Evolutionary conservation across 2,797 vertebrate genomes (phyloP).

Genomic region (Clamator glandarius): DNA sequence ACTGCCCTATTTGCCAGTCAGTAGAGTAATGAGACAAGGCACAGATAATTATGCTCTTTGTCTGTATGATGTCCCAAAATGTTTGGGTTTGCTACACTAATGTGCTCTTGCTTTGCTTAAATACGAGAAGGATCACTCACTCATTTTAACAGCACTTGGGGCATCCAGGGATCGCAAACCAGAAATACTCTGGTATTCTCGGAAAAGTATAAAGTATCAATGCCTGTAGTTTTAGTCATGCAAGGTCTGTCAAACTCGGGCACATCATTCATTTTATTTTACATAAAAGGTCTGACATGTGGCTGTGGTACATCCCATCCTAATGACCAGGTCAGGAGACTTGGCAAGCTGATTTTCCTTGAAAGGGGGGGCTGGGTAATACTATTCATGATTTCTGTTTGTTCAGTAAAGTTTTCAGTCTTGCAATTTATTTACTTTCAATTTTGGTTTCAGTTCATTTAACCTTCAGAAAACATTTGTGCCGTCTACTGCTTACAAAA

Average conservation of each 20-base stretch:
- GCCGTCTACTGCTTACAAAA: conserved; percentile 18
- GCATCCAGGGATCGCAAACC: neutral
- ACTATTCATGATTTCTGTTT: neutral
- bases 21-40: neutral
- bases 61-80: neutral
- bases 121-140: neutral
- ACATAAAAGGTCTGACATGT: neutral
- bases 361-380: neutral
- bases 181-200: neutral
- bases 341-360: neutral
- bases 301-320: neutral
- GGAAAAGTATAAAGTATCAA: neutral
- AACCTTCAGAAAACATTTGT: conserved; percentile 67
- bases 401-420: conserved; percentile 52
- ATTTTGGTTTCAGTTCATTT: conserved; percentile 66
- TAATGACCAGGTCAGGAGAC: neutral
- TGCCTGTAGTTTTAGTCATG: neutral
- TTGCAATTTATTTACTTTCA: conserved; percentile 69
- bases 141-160: neutral
- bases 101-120: neutral
- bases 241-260: neutral
- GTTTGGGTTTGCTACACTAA: neutral
- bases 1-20: neutral
- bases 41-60: neutral
- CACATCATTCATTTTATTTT: neutral